These are phyloP conservation scores for Calyptommatus sinebrachiatus DNA, from an alignment of 2,113 vertebrate genomes.

Conservation along the genomic window DNA sequence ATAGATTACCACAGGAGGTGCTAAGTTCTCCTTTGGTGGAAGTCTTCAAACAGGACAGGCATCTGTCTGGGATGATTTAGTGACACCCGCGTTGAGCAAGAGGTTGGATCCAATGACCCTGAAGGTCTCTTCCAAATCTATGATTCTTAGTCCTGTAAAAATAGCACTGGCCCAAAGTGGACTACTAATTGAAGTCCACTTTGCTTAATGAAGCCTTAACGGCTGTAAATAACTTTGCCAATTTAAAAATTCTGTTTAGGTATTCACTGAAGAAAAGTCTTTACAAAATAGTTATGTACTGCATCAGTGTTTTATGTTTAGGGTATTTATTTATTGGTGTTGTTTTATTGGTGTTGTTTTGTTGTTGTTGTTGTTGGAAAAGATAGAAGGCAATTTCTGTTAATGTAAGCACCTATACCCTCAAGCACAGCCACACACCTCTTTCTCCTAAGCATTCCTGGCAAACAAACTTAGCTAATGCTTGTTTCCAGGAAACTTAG, in stretches of 20 bases:
- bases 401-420: background rate
- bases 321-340: too few relatives aligned
- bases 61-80: too few relatives aligned
- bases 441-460: slow-evolving; percentile 25
- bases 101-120: too few relatives aligned
- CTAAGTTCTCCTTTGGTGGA: too few relatives aligned
- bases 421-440: background rate
- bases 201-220: background rate
- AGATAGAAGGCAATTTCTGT: slow-evolving; percentile 17
- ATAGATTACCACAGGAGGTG: too few relatives aligned
- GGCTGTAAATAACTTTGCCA: slow-evolving; percentile 1
- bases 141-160: too few relatives aligned
- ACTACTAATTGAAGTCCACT: slow-evolving; percentile 12
- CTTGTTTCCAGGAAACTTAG: slow-evolving; percentile 29
- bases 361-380: background rate
- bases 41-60: too few relatives aligned
- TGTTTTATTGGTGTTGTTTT: too few relatives aligned
- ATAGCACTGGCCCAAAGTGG: background rate
- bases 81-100: too few relatives aligned
- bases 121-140: too few relatives aligned
- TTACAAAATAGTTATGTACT: slow-evolving; percentile 2
- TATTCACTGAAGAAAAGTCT: background rate
- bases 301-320: background rate
- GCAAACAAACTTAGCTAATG: slow-evolving; percentile 15
- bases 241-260: slow-evolving; percentile 13